Evolutionary conservation across 1,140 invertebrate genomes (phyloP), one percentile per base, ranked within the genome.

Genomic region (Anastatus disparis): DNA sequence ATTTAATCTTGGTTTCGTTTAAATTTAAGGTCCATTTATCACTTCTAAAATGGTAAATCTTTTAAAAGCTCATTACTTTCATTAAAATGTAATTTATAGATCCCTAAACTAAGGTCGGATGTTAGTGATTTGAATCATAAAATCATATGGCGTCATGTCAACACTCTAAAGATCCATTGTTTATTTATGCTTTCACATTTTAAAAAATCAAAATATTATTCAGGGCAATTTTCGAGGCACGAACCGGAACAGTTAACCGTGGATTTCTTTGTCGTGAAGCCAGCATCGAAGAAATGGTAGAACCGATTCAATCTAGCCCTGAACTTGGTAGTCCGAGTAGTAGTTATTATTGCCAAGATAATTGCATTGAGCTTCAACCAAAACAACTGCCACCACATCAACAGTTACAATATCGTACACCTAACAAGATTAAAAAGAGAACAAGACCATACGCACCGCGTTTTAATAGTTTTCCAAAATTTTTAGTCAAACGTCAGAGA

Each of bases 391-490:
- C 17, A 0, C 20, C 46, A 4, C 27, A 31, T 0, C 17, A 6
- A 0, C 44, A 50, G 44, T 44, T 24, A n/a, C n/a, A n/a, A n/a
- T n/a, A 15, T 38, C 20, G 13, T 15, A 20, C 13, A 40, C 15
- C 13, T n/a, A n/a, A n/a, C n/a, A n/a, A 17, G n/a, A 44, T 17
- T n/a, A n/a, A 44, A 44, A 44, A 44, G 15, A 20, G 27, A 31
- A 7, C 12, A 44, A 6, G n/a, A 10, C 9, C 7, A 31, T 26
- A 13, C 12, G 31, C 56, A 1, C 3, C 27, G 2, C 70, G 70
- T 9, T 66, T 72, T 53, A 65, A 75, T 50, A 75, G 74, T 42
- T 72, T 71, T 12, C 74, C 74, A 0, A 75, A 75, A 35, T 64
- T 75, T 15, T 46, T 75, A n/a, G 27, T 40, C 2, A 59, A 48